These are phyloP conservation scores for Embidobia sp. DNA, from an alignment of 2,888 invertebrate species.

Conservation along the genomic window DNA sequence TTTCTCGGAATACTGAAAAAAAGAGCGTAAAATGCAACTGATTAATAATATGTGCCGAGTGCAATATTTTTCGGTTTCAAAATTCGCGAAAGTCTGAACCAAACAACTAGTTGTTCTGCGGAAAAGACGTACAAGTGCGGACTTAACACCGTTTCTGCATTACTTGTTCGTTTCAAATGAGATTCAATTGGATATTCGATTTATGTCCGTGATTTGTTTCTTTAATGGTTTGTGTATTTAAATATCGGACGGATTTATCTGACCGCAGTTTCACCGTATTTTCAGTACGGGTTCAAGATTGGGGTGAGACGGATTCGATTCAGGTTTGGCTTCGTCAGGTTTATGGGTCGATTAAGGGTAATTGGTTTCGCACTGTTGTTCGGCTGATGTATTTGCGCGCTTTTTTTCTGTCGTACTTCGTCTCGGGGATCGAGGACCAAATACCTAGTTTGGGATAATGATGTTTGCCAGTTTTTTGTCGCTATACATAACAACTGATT, in stretches of 20 bases:
- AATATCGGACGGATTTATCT: constrained; percentile 3
- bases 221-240: constrained; percentile 32
- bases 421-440: too few species aligned
- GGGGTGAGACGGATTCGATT: background rate
- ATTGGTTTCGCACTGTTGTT: background rate
- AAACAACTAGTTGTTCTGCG: background rate
- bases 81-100: constrained; percentile 27
- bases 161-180: constrained; percentile 31
- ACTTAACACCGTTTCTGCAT: constrained; percentile 41
- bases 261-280: background rate
- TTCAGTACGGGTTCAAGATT: constrained; percentile 1
- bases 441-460: too few species aligned
- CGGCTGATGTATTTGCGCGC: too few species aligned
- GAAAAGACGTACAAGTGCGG: constrained; percentile 51
- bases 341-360: constrained; percentile 8
- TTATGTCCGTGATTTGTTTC: constrained; percentile 35
- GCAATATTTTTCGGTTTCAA: constrained; percentile 11
- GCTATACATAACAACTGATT: too few species aligned
- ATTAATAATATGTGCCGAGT: background rate
- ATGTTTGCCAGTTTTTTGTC: too few species aligned
- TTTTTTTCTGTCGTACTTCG: too few species aligned
- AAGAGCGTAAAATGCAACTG: too few species aligned
- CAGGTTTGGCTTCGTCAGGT: background rate
- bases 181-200: constrained; percentile 35
- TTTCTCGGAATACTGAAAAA: too few species aligned